These are phyloP conservation scores for Amyelois transitella DNA, from an alignment of 1,140 invertebrate species.

Conservation along the genomic window DNA sequence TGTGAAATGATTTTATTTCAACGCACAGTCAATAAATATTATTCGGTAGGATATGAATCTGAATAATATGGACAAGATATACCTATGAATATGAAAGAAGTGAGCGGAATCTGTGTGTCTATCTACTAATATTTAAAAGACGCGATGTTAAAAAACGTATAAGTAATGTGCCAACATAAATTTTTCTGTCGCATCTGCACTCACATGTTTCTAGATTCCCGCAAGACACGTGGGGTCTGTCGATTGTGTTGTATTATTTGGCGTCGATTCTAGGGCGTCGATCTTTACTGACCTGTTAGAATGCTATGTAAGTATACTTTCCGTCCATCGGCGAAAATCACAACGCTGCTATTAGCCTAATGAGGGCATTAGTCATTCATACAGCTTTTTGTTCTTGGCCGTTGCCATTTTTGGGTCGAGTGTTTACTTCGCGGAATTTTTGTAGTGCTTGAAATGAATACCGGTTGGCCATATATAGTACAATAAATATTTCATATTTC, in stretches of 20 bases:
- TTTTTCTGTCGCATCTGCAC: neutral
- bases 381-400: neutral
- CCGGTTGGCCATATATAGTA: too few relatives aligned
- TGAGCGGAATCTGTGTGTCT: too few relatives aligned
- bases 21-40: too few relatives aligned
- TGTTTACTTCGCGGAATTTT: neutral
- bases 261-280: constrained; percentile 50
- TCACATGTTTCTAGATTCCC: neutral
- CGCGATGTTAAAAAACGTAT: too few relatives aligned
- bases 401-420: neutral
- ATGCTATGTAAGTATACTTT: constrained; percentile 6
- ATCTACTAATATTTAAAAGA: too few relatives aligned
- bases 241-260: constrained; percentile 17
- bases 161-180: too few relatives aligned
- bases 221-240: constrained; percentile 16
- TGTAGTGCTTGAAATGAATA: neutral
- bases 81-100: too few relatives aligned
- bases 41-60: too few relatives aligned
- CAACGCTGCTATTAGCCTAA: neutral
- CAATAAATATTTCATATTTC: too few relatives aligned
- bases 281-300: constrained; percentile 42
- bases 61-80: too few relatives aligned
- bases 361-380: neutral
- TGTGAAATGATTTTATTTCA: too few relatives aligned
- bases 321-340: neutral